A percentile compares a stretch with the other conserved stretches of the same genome.
These are phyloP conservation scores for Germaria angustata DNA, from an alignment of 2,888 invertebrate genomes.

Conservation along the genomic window DNA sequence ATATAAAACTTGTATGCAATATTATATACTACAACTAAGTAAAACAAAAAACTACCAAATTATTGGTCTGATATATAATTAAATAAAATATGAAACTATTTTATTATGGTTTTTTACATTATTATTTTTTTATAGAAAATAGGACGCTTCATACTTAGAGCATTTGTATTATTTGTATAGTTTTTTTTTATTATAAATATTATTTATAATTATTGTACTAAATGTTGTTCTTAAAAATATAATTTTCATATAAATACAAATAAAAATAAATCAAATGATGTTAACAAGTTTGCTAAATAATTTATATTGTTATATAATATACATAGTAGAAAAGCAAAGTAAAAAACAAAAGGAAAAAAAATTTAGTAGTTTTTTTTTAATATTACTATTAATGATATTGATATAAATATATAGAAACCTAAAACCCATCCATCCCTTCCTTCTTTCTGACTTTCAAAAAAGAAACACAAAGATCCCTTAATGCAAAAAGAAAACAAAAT, in stretches of 20 bases:
- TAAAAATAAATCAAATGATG: constrained; percentile 62
- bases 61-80: constrained; percentile 54
- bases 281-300: constrained; percentile 67
- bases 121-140: constrained; percentile 57
- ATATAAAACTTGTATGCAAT: constrained; percentile 67
- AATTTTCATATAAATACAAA: constrained; percentile 35
- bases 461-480: not conserved
- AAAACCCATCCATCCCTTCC: not conserved
- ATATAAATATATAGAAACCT: constrained; percentile 5
- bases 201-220: constrained; percentile 66
- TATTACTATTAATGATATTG: constrained; percentile 51
- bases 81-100: constrained; percentile 46
- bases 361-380: constrained; percentile 64
- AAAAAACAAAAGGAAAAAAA: not conserved
- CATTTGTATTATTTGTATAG: constrained; percentile 78
- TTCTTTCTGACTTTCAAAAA: not conserved
- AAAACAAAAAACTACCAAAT: constrained; percentile 52
- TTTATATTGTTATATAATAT: constrained; percentile 67
- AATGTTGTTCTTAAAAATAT: constrained; percentile 65
- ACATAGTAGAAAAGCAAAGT: constrained; percentile 59
- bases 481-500: constrained; percentile 47
- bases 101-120: constrained; percentile 56
- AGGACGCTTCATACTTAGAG: constrained; percentile 70
- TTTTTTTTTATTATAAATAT: constrained; percentile 68
- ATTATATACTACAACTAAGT: constrained; percentile 61